phyloP scores from a whole-genome alignment of 2,113 vertebrate species.

The Caranx ignobilis region DNA sequence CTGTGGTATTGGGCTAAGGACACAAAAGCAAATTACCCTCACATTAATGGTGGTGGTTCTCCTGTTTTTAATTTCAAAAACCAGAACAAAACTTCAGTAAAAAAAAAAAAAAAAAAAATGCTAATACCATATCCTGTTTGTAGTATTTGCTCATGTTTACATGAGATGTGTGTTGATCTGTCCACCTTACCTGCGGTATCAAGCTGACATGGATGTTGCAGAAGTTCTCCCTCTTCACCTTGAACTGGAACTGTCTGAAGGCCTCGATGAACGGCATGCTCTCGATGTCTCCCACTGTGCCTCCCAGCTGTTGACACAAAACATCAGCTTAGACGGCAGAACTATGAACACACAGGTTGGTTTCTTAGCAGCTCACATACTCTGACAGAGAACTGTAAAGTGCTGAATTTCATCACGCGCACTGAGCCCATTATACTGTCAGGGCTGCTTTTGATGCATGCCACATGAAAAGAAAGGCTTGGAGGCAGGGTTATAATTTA shows the following conservation, averaged over 20 bases:
- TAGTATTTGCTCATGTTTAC: not conserved
- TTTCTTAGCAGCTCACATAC: not conserved
- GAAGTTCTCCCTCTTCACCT: conserved; percentile 95
- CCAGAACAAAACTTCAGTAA: not conserved
- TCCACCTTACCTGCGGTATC: conserved; percentile 90
- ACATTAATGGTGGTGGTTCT: not conserved
- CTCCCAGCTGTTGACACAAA: conserved; percentile 88
- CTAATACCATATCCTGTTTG: not conserved
- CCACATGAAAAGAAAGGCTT: conserved; percentile 13
- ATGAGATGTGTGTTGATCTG: not conserved
- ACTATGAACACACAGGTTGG: conserved; percentile 8
- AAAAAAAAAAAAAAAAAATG: not conserved
- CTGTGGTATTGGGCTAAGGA: conserved; percentile 92
- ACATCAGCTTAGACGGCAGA: conserved; percentile 37
- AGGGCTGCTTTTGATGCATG: conserved; percentile 24
- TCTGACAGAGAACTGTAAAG: not conserved
- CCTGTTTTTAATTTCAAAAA: not conserved
- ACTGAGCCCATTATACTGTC: conserved; percentile 16
- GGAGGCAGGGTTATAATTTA: conserved; percentile 30
- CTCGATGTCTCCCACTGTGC: conserved; percentile 95
- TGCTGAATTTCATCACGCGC: conserved; percentile 2
- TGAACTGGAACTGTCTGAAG: conserved; percentile 98
- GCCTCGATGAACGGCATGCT: conserved; percentile 99
- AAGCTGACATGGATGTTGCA: conserved; percentile 98
- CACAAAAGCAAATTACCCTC: not conserved